A percentile compares a stretch with the other conserved stretches of the same genome.
Conservation (phyloP, 2,888 invertebrate genomes). For the Volucella inflata region DNA sequence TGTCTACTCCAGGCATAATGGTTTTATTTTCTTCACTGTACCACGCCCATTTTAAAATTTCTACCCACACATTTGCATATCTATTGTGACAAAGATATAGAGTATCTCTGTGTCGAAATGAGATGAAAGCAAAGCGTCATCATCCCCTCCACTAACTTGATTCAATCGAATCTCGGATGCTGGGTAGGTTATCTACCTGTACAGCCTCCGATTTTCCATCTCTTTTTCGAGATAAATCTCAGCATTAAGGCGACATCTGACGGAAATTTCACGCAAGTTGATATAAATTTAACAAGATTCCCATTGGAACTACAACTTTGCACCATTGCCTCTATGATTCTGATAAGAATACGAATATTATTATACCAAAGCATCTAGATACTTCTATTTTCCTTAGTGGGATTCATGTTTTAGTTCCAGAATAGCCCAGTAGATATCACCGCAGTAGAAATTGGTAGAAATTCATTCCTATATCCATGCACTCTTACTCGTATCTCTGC, state of each 20-base stretch:
- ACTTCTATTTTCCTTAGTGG: slow-evolving; percentile 9
- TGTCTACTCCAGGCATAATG: slow-evolving; percentile 47
- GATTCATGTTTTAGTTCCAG: slow-evolving; percentile 49
- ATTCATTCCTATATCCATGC: not conserved
- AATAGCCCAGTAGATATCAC: slow-evolving; percentile 57
- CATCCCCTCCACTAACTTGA: slow-evolving; percentile 30
- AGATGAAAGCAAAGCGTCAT: slow-evolving; percentile 29
- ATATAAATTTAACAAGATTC: slow-evolving; percentile 49
- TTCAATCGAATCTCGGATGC: slow-evolving; percentile 48
- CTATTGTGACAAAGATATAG: not conserved
- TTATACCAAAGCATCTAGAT: slow-evolving; percentile 43
- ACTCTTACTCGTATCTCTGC: not conserved
- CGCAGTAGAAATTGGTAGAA: slow-evolving; percentile 30
- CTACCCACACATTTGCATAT: slow-evolving; percentile 59
- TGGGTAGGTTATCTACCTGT: slow-evolving; percentile 36
- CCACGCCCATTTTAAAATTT: slow-evolving; percentile 67
- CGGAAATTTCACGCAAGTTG: slow-evolving; percentile 45
- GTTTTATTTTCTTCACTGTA: slow-evolving; percentile 40
- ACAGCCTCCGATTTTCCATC: slow-evolving; percentile 65
- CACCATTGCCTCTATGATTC: slow-evolving; percentile 43
- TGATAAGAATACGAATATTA: slow-evolving; percentile 70
- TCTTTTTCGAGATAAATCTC: slow-evolving; percentile 40
- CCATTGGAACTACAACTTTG: slow-evolving; percentile 60
- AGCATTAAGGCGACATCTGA: slow-evolving; percentile 62
- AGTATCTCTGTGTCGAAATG: not conserved